These are phyloP conservation scores for Xylota segnis DNA, from an alignment of 2,888 invertebrate species.

Conservation along the genomic window DNA sequence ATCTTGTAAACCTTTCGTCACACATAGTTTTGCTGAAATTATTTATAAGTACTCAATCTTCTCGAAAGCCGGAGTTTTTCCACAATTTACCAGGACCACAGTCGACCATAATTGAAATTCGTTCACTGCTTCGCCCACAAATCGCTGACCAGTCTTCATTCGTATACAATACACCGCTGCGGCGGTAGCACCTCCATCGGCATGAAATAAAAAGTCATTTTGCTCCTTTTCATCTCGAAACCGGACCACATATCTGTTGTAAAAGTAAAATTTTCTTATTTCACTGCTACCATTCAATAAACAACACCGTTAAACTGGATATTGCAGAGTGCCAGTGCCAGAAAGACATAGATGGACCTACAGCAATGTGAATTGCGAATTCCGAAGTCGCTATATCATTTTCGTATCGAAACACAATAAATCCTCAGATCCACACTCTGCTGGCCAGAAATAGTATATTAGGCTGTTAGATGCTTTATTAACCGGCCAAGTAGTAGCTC, in stretches of 20 bases:
- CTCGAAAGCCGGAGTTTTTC: neutral
- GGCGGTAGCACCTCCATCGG: slow-evolving; percentile 3
- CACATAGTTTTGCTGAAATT: neutral
- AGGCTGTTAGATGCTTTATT: slow-evolving; percentile 75
- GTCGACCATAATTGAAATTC: slow-evolving; percentile 11
- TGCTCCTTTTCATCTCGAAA: slow-evolving; percentile 52
- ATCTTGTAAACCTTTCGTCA: too few species aligned
- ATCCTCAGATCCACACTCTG: slow-evolving; percentile 66
- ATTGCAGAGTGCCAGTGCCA: slow-evolving; percentile 41
- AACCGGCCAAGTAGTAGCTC: slow-evolving; percentile 68
- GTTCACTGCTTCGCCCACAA: slow-evolving; percentile 40
- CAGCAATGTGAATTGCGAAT: slow-evolving; percentile 74
- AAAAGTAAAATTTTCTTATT: slow-evolving; percentile 73
- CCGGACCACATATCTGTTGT: slow-evolving; percentile 69
- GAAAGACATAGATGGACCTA: slow-evolving; percentile 73
- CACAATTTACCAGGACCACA: slow-evolving; percentile 12
- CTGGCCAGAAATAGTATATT: slow-evolving; percentile 58
- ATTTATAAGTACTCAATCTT: neutral
- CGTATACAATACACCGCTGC: neutral
- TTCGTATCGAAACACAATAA: slow-evolving; percentile 72
- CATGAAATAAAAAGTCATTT: slow-evolving; percentile 20
- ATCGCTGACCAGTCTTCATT: neutral
- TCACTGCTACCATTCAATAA: slow-evolving; percentile 67
- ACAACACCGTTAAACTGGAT: slow-evolving; percentile 58
- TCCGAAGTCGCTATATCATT: slow-evolving; percentile 69